Percentiles rank a stretch among this genome's conserved stretches.
Evolutionary conservation across 2,888 invertebrate species (phyloP).

Genomic region (Leucozona laternaria): DNA sequence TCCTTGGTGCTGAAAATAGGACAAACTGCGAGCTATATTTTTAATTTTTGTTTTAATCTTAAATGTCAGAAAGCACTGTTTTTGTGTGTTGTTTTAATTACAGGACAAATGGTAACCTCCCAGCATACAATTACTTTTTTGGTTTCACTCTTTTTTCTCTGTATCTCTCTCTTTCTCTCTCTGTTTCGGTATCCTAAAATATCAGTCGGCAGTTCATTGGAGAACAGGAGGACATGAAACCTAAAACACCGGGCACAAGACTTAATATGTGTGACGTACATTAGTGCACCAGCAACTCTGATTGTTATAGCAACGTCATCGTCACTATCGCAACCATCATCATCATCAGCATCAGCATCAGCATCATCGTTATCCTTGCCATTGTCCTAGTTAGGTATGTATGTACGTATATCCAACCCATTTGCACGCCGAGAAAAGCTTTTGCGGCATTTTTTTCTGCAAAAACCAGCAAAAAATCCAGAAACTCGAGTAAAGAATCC

Average conservation of each 20-base stretch:
- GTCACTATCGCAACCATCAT: constrained; percentile 48
- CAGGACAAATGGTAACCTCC: constrained; percentile 39
- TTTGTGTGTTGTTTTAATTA: not conserved
- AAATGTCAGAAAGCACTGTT: too few relatives aligned
- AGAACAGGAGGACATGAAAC: constrained; percentile 10
- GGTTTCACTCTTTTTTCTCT: constrained; percentile 42
- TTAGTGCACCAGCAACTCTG: constrained; percentile 55
- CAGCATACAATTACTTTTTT: constrained; percentile 69
- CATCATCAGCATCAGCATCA: constrained; percentile 75
- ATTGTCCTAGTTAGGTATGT: constrained; percentile 79
- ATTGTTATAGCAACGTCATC: constrained; percentile 57
- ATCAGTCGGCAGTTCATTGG: constrained; percentile 8
- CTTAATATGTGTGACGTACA: constrained; percentile 57
- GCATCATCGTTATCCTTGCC: constrained; percentile 78
- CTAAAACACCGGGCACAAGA: constrained; percentile 53
- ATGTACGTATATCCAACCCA: constrained; percentile 57
- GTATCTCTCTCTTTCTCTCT: constrained; percentile 44
- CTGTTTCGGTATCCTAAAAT: constrained; percentile 30
- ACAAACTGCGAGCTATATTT: too few relatives aligned
- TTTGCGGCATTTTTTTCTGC: constrained; percentile 50
- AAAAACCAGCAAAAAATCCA: constrained; percentile 17
- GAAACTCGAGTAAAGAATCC: constrained; percentile 46
- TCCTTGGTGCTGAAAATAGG: too few relatives aligned
- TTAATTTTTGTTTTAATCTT: too few relatives aligned
- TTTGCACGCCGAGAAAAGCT: constrained; percentile 64